Conservation (phyloP, 35 echinoderm and acorn worm genomes). For the Apostichopus japonicus region DNA sequence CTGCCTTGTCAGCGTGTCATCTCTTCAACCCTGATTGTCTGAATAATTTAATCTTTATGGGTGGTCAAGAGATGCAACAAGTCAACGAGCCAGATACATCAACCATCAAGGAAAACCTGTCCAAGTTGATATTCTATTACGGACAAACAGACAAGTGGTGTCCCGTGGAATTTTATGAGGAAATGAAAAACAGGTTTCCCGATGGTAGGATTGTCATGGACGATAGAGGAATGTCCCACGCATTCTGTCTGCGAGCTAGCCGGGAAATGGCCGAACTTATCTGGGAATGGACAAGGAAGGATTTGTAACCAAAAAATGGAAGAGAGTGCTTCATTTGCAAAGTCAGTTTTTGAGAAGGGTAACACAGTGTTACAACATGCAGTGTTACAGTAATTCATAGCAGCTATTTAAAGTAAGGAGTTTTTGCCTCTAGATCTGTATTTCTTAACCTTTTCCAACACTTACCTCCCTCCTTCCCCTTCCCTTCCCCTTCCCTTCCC, state of each 20-base stretch:
- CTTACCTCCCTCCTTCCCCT: too few species aligned
- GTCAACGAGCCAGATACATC: slow-evolving; percentile 21
- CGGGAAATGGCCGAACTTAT: slow-evolving; percentile 53
- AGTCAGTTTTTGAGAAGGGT: too few species aligned
- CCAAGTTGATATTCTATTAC: slow-evolving; percentile 62
- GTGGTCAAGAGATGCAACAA: slow-evolving; percentile 43
- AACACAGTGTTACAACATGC: too few species aligned
- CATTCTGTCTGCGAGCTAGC: slow-evolving; percentile 55
- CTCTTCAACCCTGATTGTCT: slow-evolving; percentile 54
- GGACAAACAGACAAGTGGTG: slow-evolving; percentile 57
- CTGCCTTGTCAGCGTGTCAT: background rate
- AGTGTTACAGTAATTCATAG: too few species aligned
- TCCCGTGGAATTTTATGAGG: slow-evolving; percentile 39
- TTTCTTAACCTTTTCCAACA: too few species aligned
- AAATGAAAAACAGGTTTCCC: slow-evolving; percentile 54
- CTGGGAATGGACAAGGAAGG: slow-evolving; percentile 58
- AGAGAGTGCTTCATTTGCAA: too few species aligned
- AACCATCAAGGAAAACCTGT: slow-evolving; percentile 40
- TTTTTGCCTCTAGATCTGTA: too few species aligned
- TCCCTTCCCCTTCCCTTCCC: too few species aligned
- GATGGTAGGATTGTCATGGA: slow-evolving; percentile 20
- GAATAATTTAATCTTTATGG: slow-evolving; percentile 57
- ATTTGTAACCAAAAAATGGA: background rate
- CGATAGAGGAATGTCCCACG: slow-evolving; percentile 39
- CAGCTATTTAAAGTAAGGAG: too few species aligned